phyloP scores from a whole-genome alignment of 2,888 invertebrate genomes.

The Limnephilus rhombicus region DNA sequence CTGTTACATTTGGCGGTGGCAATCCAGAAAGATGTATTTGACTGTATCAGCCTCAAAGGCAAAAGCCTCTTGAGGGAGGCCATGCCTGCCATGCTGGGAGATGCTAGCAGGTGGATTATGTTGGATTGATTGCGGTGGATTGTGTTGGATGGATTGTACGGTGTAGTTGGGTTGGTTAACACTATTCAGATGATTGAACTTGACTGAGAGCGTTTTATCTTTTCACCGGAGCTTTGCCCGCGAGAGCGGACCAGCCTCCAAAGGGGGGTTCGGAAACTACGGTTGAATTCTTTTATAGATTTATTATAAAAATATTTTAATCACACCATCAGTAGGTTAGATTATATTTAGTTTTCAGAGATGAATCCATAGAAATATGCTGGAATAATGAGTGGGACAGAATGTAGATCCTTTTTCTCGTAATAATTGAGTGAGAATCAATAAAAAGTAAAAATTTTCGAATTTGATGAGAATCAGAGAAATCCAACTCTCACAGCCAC shows the following conservation, averaged over 20 bases:
- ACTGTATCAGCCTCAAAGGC: background rate
- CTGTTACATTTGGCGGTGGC: background rate
- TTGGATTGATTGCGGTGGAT: background rate
- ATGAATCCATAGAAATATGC: too few relatives aligned
- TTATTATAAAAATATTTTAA: background rate
- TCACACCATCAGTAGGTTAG: too few relatives aligned
- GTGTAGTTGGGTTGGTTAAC: background rate
- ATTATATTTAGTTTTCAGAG: too few relatives aligned
- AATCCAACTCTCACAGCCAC: too few relatives aligned
- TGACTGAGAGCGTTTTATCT: conserved; percentile 28
- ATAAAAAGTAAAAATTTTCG: too few relatives aligned
- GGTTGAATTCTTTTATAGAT: background rate
- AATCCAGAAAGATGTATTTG: background rate
- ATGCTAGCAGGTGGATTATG: background rate
- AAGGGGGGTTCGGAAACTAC: background rate
- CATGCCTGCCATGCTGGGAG: conserved; percentile 27
- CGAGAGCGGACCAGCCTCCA: conserved; percentile 25
- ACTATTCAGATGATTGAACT: conserved; percentile 33
- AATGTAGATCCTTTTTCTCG: too few relatives aligned
- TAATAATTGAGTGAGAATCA: too few relatives aligned
- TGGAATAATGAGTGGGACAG: too few relatives aligned
- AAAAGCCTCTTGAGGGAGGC: background rate
- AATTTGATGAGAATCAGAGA: too few relatives aligned
- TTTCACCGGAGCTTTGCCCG: conserved; percentile 35
- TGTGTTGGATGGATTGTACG: background rate